A percentile compares a stretch with the other conserved stretches of the same genome.
phyloP scores from a whole-genome alignment of 2,888 invertebrate species.

The Gymnoscelis rufifasciata region DNA sequence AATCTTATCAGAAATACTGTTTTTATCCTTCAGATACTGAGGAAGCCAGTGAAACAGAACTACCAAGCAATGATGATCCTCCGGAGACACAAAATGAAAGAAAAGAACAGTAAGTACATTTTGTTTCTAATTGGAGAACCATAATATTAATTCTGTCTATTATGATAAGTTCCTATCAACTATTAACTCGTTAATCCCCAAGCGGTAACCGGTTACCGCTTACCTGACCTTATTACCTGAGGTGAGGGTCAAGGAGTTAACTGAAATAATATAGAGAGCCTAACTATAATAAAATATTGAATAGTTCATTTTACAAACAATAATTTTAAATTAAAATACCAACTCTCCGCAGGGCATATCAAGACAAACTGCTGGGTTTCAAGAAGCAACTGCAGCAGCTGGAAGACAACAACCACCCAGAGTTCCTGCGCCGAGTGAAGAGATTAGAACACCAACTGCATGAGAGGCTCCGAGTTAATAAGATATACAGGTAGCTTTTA shows the following conservation, averaged over 20 bases:
- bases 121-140: too few relatives aligned
- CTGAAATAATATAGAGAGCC: too few relatives aligned
- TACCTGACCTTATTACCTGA: too few relatives aligned
- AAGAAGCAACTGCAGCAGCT: constrained; percentile 94
- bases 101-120: constrained; percentile 87
- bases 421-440: constrained; percentile 89
- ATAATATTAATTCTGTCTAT: too few relatives aligned
- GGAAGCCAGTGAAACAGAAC: constrained; percentile 97
- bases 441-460: constrained; percentile 89
- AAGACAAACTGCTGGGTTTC: constrained; percentile 92
- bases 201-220: too few relatives aligned
- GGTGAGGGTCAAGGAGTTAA: too few relatives aligned
- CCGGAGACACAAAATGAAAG: constrained; percentile 80
- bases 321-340: too few relatives aligned
- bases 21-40: constrained; percentile 85
- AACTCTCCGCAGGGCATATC: constrained; percentile 86
- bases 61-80: constrained; percentile 88
- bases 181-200: too few relatives aligned
- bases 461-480: constrained; percentile 88
- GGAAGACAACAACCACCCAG: constrained; percentile 91
- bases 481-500: constrained; percentile 81
- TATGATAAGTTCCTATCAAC: too few relatives aligned
- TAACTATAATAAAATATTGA: too few relatives aligned
- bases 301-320: too few relatives aligned
- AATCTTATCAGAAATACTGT: background rate